Percentiles rank a stretch among this genome's conserved stretches.
Evolutionary conservation across 1,140 invertebrate genomes (phyloP).

Genomic region (Saxidomus purpurata): DNA sequence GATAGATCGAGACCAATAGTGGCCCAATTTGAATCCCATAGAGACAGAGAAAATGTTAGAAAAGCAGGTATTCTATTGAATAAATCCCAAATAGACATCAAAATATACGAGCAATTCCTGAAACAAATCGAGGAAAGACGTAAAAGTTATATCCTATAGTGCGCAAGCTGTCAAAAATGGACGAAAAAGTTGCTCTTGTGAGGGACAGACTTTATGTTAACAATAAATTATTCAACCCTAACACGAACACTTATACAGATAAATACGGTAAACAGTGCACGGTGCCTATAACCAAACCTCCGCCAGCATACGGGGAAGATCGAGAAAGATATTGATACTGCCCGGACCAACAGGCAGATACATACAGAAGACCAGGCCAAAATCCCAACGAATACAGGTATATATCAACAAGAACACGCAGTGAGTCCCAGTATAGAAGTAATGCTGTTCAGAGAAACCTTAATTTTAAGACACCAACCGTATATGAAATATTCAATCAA

Average conservation of each 20-base stretch:
- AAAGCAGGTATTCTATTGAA: neutral
- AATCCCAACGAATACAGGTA: too few relatives aligned
- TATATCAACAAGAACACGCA: too few relatives aligned
- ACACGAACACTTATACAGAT: neutral
- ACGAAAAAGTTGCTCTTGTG: neutral
- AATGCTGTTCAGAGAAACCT: too few relatives aligned
- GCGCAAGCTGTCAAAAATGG: neutral
- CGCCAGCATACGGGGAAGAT: too few relatives aligned
- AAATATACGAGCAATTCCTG: neutral
- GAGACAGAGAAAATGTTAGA: neutral
- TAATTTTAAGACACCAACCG: too few relatives aligned
- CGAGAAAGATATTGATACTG: too few relatives aligned
- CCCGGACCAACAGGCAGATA: too few relatives aligned
- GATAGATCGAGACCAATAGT: neutral
- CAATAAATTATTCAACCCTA: neutral
- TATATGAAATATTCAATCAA: too few relatives aligned
- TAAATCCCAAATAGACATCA: neutral
- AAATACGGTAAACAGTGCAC: neutral
- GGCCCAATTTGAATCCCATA: neutral
- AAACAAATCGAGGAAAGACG: neutral
- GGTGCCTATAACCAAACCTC: too few relatives aligned
- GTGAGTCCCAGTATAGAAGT: too few relatives aligned
- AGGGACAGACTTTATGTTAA: neutral
- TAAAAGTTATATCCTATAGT: neutral
- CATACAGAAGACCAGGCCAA: too few relatives aligned